Percentiles rank a stretch among this genome's conserved stretches.
phyloP scores from a whole-genome alignment of 2,888 invertebrate genomes.

The Hirtodrosophila confusa region DNA sequence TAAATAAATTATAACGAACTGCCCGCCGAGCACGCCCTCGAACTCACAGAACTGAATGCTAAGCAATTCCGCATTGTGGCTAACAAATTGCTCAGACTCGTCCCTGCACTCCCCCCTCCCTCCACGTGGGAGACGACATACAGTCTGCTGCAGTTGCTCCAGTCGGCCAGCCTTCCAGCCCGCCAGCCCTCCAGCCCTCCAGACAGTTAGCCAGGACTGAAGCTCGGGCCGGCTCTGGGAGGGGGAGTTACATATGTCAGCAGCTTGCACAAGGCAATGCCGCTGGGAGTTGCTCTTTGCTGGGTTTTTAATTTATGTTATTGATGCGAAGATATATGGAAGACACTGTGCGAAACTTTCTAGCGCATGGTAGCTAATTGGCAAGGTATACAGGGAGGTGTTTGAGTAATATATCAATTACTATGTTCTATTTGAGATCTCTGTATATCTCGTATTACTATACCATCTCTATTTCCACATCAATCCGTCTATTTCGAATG shows the following conservation, averaged over 20 bases:
- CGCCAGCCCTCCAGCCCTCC: neutral
- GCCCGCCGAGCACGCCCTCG: constrained; percentile 36
- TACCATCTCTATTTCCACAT: too few relatives aligned
- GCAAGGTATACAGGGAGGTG: too few relatives aligned
- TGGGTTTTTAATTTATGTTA: constrained; percentile 73
- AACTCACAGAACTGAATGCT: constrained; percentile 5
- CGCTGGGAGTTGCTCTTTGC: constrained; percentile 57
- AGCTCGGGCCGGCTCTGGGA: neutral
- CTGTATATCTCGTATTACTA: too few relatives aligned
- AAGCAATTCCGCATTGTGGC: constrained; percentile 28
- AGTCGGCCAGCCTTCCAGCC: neutral
- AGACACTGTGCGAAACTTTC: constrained; percentile 58
- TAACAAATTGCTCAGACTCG: constrained; percentile 44
- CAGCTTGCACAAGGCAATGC: constrained; percentile 72
- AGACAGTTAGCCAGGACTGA: too few relatives aligned
- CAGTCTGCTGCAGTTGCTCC: constrained; percentile 71
- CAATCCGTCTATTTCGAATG: too few relatives aligned
- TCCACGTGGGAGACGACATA: constrained; percentile 78
- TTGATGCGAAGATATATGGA: constrained; percentile 64
- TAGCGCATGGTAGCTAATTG: too few relatives aligned
- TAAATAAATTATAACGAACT: constrained; percentile 81
- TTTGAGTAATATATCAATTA: too few relatives aligned
- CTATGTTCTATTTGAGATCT: too few relatives aligned
- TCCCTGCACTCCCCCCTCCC: constrained; percentile 23
- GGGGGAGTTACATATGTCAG: constrained; percentile 59